Base-by-base conservation (phyloP, 2,888 invertebrate genomes). In the Peribatodes rhomboidaria region DNA sequence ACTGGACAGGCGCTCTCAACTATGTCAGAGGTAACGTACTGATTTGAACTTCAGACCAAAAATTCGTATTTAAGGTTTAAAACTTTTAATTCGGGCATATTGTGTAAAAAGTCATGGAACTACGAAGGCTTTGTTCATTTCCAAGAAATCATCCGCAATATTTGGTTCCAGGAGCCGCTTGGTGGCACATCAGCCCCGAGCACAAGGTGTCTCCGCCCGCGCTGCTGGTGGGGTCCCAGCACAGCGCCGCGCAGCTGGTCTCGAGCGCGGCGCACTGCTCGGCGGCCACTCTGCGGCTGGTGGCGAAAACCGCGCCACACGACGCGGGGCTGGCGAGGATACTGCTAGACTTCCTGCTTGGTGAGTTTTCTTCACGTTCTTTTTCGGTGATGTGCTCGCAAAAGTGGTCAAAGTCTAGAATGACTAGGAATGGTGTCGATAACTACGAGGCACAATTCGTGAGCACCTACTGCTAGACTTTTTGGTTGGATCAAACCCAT, bases 1-100 rank as follows among this genome's bases (percentile, higher is more conserved):
- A 93, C 71, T 93, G 92, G 92, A 79, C 77, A 1, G 92, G 92
- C 0, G 89, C 92, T 0, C 84, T 93, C 10, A 87, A 93, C 65
- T 93, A 93, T 66, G 86, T 92, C 7, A 84, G 92, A 88, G 92
- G 92, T 92, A 64, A 67, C 59, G 8, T 20, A 20, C n/a, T n/a
- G 18, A 11, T 1, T 16, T 11, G 2, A 2, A 7, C n/a, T 16
- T 27, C 27, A n/a, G n/a, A n/a, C n/a, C n/a, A n/a, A n/a, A n/a
- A n/a, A n/a, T n/a, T n/a, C n/a, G n/a, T n/a, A n/a, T n/a, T n/a
- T n/a, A n/a, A n/a, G n/a, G n/a, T n/a, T n/a, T n/a, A n/a, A n/a
- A n/a, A n/a, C n/a, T n/a, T n/a, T n/a, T n/a, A n/a, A n/a, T n/a
- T n/a, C n/a, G 27, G 27, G 27, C 2, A 27, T 27, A 27, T n/a